Percentiles rank a stretch among this genome's conserved stretches.
Conservation (phyloP, 2,888 invertebrate genomes). For the Himalopsyche japonica region DNA sequence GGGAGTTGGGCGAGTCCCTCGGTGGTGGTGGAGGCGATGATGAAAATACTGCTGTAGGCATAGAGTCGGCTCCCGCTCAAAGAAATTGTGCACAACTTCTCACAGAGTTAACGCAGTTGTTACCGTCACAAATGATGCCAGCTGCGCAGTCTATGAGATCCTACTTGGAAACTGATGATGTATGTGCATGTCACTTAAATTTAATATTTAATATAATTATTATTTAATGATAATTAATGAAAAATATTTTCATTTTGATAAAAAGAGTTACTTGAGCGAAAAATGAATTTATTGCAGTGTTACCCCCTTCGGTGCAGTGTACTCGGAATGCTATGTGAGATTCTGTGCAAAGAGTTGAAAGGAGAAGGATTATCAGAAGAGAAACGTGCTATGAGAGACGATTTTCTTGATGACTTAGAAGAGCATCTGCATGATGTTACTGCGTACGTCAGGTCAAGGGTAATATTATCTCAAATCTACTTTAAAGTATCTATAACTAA, state of each 20-base stretch:
- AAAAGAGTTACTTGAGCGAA: too few species aligned
- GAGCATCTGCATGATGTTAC: constrained; percentile 84
- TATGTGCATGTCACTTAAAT: constrained; percentile 41
- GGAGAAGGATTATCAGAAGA: constrained; percentile 73
- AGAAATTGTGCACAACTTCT: constrained; percentile 62
- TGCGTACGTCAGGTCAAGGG: constrained; percentile 84
- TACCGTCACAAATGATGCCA: constrained; percentile 63
- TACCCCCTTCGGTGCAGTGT: constrained; percentile 78
- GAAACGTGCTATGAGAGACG: constrained; percentile 71
- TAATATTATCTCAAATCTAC: constrained; percentile 43
- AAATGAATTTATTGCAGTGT: constrained; percentile 53
- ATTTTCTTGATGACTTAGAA: constrained; percentile 76
- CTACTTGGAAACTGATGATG: constrained; percentile 65
- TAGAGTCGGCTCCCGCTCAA: constrained; percentile 53
- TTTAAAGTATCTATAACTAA: too few species aligned
- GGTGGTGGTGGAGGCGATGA: constrained; percentile 62
- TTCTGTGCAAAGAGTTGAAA: constrained; percentile 71
- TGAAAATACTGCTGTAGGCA: constrained; percentile 51
- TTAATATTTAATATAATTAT: too few species aligned
- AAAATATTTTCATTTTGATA: too few species aligned
- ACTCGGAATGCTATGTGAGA: constrained; percentile 80
- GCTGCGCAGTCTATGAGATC: constrained; percentile 64
- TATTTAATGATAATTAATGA: too few species aligned
- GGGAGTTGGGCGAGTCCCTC: constrained; percentile 74
- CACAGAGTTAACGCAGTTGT: constrained; percentile 65